phyloP scores from a whole-genome alignment of 2,797 vertebrate species.

The Phrynocephalus vlangalii region DNA sequence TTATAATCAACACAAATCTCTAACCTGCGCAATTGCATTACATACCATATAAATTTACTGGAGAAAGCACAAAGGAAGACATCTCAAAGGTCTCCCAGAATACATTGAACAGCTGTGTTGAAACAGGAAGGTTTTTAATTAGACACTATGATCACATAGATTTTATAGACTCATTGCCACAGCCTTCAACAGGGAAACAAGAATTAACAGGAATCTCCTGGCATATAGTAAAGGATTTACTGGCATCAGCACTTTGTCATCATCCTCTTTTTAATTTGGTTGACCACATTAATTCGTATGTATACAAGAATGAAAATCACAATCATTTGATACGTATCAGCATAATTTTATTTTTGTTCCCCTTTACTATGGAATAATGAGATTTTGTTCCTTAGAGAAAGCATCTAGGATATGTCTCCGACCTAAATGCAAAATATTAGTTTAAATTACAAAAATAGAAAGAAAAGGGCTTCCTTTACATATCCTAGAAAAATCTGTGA shows the following conservation, averaged over 20 bases:
- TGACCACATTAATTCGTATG: neutral
- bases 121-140: conserved; percentile 12
- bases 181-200: neutral
- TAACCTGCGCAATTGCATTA: neutral
- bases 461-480: neutral
- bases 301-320: neutral
- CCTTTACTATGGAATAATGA: neutral
- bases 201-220: neutral
- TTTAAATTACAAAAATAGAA: neutral
- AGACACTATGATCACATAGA: neutral
- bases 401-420: neutral
- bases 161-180: conserved; percentile 10
- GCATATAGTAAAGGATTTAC: conserved; percentile 18
- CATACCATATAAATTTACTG: conserved; percentile 15
- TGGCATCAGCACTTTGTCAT: neutral
- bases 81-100: neutral
- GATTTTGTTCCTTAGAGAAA: neutral
- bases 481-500: neutral
- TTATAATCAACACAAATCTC: neutral
- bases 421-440: neutral
- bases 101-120: conserved; percentile 28
- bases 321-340: neutral
- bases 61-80: neutral
- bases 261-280: neutral
- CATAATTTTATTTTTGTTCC: neutral